Conservation (phyloP, 1,140 invertebrate species). For the Myzus persicae region DNA sequence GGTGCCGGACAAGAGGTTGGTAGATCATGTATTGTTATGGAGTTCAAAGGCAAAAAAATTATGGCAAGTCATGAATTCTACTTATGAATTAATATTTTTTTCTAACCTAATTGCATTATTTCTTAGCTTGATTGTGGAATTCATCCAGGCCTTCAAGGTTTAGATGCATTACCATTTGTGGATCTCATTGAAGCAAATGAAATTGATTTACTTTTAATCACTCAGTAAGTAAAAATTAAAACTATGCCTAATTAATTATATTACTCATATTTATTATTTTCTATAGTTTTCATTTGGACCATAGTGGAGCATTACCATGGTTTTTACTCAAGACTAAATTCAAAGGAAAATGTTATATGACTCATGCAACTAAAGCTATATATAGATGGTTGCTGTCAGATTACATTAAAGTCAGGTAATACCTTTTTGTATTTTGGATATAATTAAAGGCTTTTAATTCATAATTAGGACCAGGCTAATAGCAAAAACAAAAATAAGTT, state of each 20-base stretch:
- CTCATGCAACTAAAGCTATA: conserved; percentile 99
- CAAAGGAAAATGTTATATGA: conserved; percentile 99
- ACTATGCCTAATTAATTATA: background rate
- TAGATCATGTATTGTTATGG: conserved; percentile 96
- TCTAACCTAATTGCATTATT: conserved; percentile 47
- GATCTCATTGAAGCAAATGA: conserved; percentile 97
- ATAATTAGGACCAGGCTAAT: no score
- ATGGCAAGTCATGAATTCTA: conserved; percentile 76
- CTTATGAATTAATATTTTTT: background rate
- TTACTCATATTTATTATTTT: conserved; percentile 24
- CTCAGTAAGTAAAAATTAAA: conserved; percentile 78
- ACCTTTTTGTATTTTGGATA: background rate
- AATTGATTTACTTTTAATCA: conserved; percentile 95
- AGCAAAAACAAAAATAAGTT: no score
- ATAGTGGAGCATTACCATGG: conserved; percentile 98
- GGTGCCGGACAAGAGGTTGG: conserved; percentile 99
- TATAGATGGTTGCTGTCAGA: conserved; percentile 98
- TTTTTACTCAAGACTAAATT: conserved; percentile 97
- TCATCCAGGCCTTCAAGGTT: conserved; percentile 95
- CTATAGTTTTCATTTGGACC: conserved; percentile 94
- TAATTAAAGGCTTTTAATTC: no score
- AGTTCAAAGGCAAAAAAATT: conserved; percentile 99
- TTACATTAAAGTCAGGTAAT: conserved; percentile 96
- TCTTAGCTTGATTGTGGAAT: conserved; percentile 95
- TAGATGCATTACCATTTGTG: conserved; percentile 97